These are phyloP conservation scores for Papilio demoleus DNA, from an alignment of 2,888 invertebrate species.

Conservation along the genomic window DNA sequence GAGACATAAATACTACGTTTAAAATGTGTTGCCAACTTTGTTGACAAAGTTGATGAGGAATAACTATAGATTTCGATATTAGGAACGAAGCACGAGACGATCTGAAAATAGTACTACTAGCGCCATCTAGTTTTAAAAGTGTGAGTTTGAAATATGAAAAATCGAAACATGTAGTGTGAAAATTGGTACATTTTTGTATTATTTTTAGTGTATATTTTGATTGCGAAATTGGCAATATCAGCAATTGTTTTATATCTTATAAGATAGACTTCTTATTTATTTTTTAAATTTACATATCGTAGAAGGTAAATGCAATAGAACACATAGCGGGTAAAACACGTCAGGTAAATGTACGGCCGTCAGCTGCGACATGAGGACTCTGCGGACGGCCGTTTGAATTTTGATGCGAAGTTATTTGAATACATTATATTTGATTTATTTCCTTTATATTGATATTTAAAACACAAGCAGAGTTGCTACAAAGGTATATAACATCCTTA, in stretches of 20 bases:
- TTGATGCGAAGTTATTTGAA: conserved; percentile 54
- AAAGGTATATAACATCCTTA: too few species aligned
- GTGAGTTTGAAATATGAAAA: neutral
- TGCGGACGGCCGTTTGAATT: conserved; percentile 59
- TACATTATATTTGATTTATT: conserved; percentile 58
- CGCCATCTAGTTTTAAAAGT: conserved; percentile 22
- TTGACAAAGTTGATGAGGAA: too few species aligned
- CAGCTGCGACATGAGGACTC: conserved; percentile 51
- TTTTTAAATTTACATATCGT: neutral
- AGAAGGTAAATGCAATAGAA: conserved; percentile 26
- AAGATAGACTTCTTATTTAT: neutral
- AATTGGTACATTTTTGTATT: neutral
- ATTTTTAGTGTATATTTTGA: neutral
- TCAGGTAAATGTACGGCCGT: conserved; percentile 47
- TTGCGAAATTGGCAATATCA: neutral
- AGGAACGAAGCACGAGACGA: too few species aligned
- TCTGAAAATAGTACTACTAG: conserved; percentile 6
- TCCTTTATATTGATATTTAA: conserved; percentile 55
- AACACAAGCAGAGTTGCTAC: neutral
- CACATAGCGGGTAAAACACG: conserved; percentile 25
- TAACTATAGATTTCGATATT: too few species aligned
- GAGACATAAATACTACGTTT: too few species aligned
- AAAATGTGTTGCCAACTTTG: too few species aligned
- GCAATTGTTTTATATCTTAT: neutral
- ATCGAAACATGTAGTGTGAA: neutral